Percentiles rank a stretch among this genome's conserved stretches.
Conservation (phyloP, 2,113 vertebrate genomes). For the Neodontobutis hainanensis region DNA sequence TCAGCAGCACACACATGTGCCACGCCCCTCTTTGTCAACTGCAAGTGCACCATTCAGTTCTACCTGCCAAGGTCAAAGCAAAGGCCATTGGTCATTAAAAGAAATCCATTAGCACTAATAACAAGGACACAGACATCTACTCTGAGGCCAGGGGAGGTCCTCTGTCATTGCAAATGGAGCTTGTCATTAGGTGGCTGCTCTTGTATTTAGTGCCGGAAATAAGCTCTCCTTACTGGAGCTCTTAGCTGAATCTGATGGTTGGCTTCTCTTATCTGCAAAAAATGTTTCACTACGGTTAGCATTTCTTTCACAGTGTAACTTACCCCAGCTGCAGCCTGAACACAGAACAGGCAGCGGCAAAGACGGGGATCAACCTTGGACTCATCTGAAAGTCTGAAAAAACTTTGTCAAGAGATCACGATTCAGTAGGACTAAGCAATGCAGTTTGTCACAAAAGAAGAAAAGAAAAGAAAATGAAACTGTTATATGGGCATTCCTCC, state of each 20-base stretch:
- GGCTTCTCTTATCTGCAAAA: no score
- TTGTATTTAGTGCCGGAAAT: slow-evolving; percentile 43
- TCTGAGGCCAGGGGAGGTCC: background rate
- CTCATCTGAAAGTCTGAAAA: slow-evolving; percentile 17
- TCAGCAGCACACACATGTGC: slow-evolving; percentile 33
- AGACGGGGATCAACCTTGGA: background rate
- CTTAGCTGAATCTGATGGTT: slow-evolving; percentile 10
- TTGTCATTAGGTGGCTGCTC: slow-evolving; percentile 41
- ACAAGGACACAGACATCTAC: slow-evolving; percentile 30
- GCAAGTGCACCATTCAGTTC: slow-evolving; percentile 9
- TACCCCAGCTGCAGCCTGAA: slow-evolving; percentile 49
- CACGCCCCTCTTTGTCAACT: background rate
- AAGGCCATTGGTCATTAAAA: slow-evolving; percentile 10
- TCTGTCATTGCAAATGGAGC: slow-evolving; percentile 42
- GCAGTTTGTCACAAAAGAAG: slow-evolving; percentile 29
- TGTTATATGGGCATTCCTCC: slow-evolving; percentile 51
- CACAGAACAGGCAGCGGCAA: slow-evolving; percentile 29
- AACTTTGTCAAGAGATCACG: slow-evolving; percentile 46
- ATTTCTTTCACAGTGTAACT: slow-evolving; percentile 59
- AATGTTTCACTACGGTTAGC: no score
- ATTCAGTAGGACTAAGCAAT: slow-evolving; percentile 40
- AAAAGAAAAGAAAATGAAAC: slow-evolving; percentile 9
- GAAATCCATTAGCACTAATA: slow-evolving; percentile 34
- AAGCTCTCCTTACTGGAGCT: slow-evolving; percentile 29
- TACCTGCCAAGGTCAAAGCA: slow-evolving; percentile 60